Base-by-base conservation (phyloP, 2,888 invertebrate species). In the Antitype chi region DNA sequence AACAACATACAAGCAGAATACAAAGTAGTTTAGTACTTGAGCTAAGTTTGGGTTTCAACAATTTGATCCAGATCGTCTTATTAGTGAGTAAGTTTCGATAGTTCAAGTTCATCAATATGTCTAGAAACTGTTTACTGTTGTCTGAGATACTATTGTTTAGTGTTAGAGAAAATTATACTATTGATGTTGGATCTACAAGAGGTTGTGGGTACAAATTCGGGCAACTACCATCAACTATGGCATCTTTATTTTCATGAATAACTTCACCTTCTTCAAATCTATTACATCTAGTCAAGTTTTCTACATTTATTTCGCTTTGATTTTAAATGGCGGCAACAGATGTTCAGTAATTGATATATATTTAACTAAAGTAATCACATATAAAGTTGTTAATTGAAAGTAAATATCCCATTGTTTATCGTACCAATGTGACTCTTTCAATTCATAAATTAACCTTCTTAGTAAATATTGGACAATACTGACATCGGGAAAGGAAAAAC, bases 1-100 rank as follows among this genome's bases (percentile, higher is more conserved):
- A 81, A 76, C 47, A 82, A 59, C 25, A 23, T 8, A 20, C 67
- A 85, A 57, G 67, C 85, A 70, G 57, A 81, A 81, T 85, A 59
- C 17, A 15, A 67, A 75, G n/a, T 70, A 70, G 62, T 59, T 74
- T 1, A n/a, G 20, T 38, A 23, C n/a, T 72, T 62, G 4, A 70
- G 25, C 17, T 52, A 80, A 85, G 64, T 73, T 81, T 53, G 15
- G 28, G 66, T 55, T 49, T 60, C 11, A 71, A 66, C 53, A 38
- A 70, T 69, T 75, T 68, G 25, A 60, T 70, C 57, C 28, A 60
- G 47, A 32, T 28, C 23, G 17, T 25, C 38, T 60, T 43, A 69
- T 53, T 55, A 43, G 20, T 63, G n/a, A 62, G n/a, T 55, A 55
- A 73, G 67, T 74, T 85, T 59, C 28, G 20, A 66, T 85, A 55